These are phyloP conservation scores for Drosophila kurseongensis DNA, from an alignment of 1,140 invertebrate genomes.

Conservation along the genomic window DNA sequence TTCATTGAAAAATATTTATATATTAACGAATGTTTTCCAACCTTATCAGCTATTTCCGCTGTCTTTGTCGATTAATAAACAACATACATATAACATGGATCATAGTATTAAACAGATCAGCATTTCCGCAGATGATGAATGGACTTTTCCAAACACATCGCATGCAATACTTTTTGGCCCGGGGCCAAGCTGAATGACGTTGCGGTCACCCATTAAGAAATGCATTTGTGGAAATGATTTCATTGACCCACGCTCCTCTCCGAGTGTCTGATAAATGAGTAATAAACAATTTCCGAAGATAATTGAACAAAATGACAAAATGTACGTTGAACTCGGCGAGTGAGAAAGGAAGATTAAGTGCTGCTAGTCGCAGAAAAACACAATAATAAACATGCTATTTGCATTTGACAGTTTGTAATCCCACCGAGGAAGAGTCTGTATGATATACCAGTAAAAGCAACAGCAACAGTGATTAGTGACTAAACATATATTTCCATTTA, in stretches of 20 bases:
- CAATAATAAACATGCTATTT: constrained; percentile 35
- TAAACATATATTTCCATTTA: constrained; percentile 61
- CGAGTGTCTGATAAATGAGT: constrained; percentile 57
- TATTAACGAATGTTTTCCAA: neutral
- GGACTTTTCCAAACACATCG: constrained; percentile 12
- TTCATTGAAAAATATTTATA: neutral
- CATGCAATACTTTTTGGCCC: constrained; percentile 54
- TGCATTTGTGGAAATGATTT: constrained; percentile 74
- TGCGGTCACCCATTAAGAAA: constrained; percentile 44
- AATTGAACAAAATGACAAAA: constrained; percentile 67
- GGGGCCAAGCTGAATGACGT: constrained; percentile 63
- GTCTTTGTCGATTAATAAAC: constrained; percentile 8
- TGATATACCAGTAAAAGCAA: neutral
- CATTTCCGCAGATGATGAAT: constrained; percentile 49
- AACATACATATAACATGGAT: constrained; percentile 8
- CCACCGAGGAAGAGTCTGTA: constrained; percentile 3
- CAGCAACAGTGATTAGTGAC: constrained; percentile 4
- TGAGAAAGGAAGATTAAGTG: constrained; percentile 23
- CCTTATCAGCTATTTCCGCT: constrained; percentile 5
- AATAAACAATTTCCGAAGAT: constrained; percentile 77
- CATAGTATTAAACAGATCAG: constrained; percentile 39
- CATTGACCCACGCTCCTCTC: constrained; percentile 61
- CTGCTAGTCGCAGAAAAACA: constrained; percentile 26
- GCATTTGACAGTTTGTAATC: constrained; percentile 53
- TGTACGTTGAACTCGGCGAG: constrained; percentile 71